Conservation (phyloP, 2,888 invertebrate species). For the Drosophila siamana region DNA sequence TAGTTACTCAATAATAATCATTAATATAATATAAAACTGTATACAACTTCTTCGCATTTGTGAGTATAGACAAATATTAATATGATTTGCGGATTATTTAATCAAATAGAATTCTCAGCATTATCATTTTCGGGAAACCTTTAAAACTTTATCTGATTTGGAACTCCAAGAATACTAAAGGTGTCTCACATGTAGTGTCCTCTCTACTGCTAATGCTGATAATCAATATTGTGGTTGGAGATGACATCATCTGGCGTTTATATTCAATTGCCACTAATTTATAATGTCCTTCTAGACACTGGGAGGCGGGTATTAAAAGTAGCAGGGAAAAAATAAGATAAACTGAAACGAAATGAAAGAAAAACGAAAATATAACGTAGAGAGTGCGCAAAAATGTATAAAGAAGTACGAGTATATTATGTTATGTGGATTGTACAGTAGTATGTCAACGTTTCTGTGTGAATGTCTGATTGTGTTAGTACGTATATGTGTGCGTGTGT, state of each 20-base stretch:
- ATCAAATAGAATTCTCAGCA: too few relatives aligned
- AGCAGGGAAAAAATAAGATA: constrained; percentile 19
- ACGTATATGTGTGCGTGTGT: constrained; percentile 22
- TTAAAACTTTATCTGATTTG: too few relatives aligned
- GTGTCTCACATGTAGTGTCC: too few relatives aligned
- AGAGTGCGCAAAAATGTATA: constrained; percentile 49
- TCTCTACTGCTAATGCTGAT: too few relatives aligned
- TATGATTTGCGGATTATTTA: too few relatives aligned
- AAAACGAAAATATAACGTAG: constrained; percentile 53
- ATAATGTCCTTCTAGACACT: neutral
- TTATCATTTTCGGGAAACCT: too few relatives aligned
- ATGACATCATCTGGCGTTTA: neutral
- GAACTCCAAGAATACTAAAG: too few relatives aligned
- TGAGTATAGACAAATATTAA: too few relatives aligned
- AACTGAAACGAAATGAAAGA: constrained; percentile 54
- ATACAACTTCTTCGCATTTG: too few relatives aligned
- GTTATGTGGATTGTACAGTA: constrained; percentile 18
- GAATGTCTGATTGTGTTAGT: constrained; percentile 17
- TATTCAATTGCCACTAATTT: neutral
- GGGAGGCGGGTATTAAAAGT: neutral
- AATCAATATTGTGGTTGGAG: neutral
- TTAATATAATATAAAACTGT: too few relatives aligned
- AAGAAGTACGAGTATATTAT: constrained; percentile 30
- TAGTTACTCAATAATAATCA: too few relatives aligned
- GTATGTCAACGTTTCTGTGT: constrained; percentile 59